phyloP scores from a whole-genome alignment of 64 coral and sea anemone species.

The Montipora foliosa region DNA sequence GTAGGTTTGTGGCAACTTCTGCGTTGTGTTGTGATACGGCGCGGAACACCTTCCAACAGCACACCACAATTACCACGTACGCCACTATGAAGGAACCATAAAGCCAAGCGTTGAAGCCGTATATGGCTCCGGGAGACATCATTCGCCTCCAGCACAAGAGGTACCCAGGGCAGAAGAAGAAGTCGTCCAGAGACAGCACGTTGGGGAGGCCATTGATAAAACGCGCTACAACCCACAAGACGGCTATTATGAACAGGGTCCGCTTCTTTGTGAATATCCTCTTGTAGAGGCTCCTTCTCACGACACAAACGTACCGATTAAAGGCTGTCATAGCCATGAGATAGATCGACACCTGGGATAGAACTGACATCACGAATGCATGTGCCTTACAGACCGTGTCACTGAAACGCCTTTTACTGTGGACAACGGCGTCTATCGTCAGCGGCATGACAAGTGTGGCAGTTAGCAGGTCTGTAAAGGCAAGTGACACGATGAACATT shows the following conservation, averaged over 20 bases:
- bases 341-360: slow-evolving; percentile 18
- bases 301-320: slow-evolving; percentile 39
- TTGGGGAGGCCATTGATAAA: slow-evolving; percentile 33
- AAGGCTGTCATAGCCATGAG: slow-evolving; percentile 68
- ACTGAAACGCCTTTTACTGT: too few relatives aligned
- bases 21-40: slow-evolving; percentile 16
- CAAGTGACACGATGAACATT: background rate
- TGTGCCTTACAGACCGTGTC: background rate
- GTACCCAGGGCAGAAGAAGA: slow-evolving; percentile 49
- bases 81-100: slow-evolving; percentile 38
- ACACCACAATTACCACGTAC: slow-evolving; percentile 18
- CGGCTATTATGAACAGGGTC: too few relatives aligned
- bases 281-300: too few relatives aligned
- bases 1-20: background rate
- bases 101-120: slow-evolving; percentile 32
- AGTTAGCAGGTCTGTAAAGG: too few relatives aligned
- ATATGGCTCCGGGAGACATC: slow-evolving; percentile 26
- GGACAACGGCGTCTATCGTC: too few relatives aligned
- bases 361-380: slow-evolving; percentile 16
- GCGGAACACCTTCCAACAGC: slow-evolving; percentile 43
- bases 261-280: too few relatives aligned
- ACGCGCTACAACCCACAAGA: background rate
- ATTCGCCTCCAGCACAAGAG: slow-evolving; percentile 34
- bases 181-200: slow-evolving; percentile 20
- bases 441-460: too few relatives aligned